Evolutionary conservation across 1,140 invertebrate species (phyloP), one percentile per base, ranked within the genome.

Genomic region (Drosophila subobscura): DNA sequence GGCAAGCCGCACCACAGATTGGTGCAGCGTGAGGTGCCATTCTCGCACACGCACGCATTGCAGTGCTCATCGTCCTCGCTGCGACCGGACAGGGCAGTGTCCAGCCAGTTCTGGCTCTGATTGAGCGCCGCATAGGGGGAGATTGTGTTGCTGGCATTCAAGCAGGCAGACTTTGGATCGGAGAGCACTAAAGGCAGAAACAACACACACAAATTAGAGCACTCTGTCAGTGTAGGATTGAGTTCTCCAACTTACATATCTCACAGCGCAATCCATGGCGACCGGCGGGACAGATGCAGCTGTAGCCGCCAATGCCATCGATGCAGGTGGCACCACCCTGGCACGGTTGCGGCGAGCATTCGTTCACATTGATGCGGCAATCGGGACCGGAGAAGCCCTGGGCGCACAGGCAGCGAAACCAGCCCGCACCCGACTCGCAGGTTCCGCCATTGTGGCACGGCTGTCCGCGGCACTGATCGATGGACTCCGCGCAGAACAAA

Each of bases 1-100:
- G 94, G 94, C 22, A 96, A 93, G 4, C 96, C 96, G 83, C 96
- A 97, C 96, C 96, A 97, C 16, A 98, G 94, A 83, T 96, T 95
- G 50, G 96, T 97, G 92, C 97, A 98, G 16, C 94, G 93, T 12
- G 95, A 95, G 47, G 94, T 94, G 7, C 95, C 95, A 55, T 95
- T 95, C 10, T 93, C 92, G 86, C 97, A 98, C 46, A 94, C 93
- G 90, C 97, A 98, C 2, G 94, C 94, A 91, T 98, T 98, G 92
- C 97, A 98, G 44, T 96, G 94, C 71, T 95, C 93, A 37, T 94
- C 92, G 67, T 95, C 93, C 10, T 94, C 92, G 92, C 94, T 95
- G 22, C 70, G 75, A 4, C 83, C 86, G 8, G 63, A 66, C 2
- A 91, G 23, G 2, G 89, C 81, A 3, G 64, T 66, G 40, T 80